Evolutionary conservation across 1,140 invertebrate genomes (phyloP), one percentile per base, ranked within the genome.

Genomic region (Drosophila equinoxialis): DNA sequence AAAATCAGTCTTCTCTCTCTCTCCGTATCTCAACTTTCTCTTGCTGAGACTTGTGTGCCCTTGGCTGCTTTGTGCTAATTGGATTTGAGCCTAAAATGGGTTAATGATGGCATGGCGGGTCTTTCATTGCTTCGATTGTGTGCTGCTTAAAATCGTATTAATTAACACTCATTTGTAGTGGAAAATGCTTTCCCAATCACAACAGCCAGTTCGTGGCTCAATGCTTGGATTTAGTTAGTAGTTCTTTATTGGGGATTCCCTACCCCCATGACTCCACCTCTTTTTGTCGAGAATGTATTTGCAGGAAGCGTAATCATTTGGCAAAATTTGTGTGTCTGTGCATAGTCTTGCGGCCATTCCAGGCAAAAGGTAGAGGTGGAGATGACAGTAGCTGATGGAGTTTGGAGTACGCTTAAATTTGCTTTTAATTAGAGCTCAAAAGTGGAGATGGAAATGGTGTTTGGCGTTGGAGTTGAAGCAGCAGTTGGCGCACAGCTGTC

Each of bases 361-460:
- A 37, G 35, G 35, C 35, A 37, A 37, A 37, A 11, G 35, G 30
- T 30, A 30, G 30, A 37, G 37, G 20, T 17, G 33, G 55, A 37
- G n/a, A 23, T 60, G 13, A 11, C 3, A 10, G 30, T 10, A 10
- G 45, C 14, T 45, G 45, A 51, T 61, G 14, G 20, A 11, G 67
- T 63, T 74, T 37, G 42, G 48, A 70, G 78, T 68, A 70, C 72
- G 71, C 78, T 83, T 81, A 78, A 83, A 83, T 81, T 83, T 83
- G 80, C 78, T 83, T 83, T 83, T 83, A 83, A 83, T 83, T 83
- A 83, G 78, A 74, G 78, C 66, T 61, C 65, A 59, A 77, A 45
- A 57, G 48, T 35, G 62, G 23, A 35, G 51, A 14, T 26, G 30
- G 45, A 30, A 42, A 37, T 23, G 26, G 26, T 33, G 30, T 11